Evolutionary conservation across 2,888 invertebrate genomes (phyloP), one percentile per base, ranked within the genome.

Genomic region (Meteorus colon): DNA sequence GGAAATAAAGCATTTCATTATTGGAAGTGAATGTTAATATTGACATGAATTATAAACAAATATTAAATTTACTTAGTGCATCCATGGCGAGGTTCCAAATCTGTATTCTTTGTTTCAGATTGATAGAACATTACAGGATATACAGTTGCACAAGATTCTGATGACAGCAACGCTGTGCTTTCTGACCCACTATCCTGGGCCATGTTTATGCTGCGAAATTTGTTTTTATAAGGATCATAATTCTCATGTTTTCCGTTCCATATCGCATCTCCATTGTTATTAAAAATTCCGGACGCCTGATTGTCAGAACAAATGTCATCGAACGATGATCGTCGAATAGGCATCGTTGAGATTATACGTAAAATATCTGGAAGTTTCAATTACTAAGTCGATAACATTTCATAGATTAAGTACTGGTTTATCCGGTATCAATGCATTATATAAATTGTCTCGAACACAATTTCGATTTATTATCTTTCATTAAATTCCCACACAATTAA

Each of bases 71-170:
- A 85, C 86, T 83, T 86, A 69, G 83, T 77, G 2, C 78, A 82
- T 48, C 73, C 75, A 16, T 79, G 79, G 19, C 73, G 76, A 3
- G 82, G 78, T 77, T 80, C 83, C 2, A 77, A 81, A 14, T 89
- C 86, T 5, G 86, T 78, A 69, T 89, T 86, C 69, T 87, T 89
- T 1, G 86, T 88, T 71, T 88, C 89, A 59, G 88, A 88, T 79
- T 86, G 85, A 10, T 83, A 85, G 76, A 87, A 88, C 84, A 87
- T 85, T 65, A 78, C 80, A 68, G 83, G 83, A 27, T 84, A 85
- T 24, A 81, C 77, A 48, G 86, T 87, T 3, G 79, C 80, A 24
- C 83, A 83, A 4, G 87, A 85, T 6, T 79, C 84, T 6, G 88
- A 89, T 0, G 87, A 87, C n/a, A 89, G 73, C n/a, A 89, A 79